phyloP scores from a whole-genome alignment of 2,888 invertebrate species.

The Diarsia mendica region DNA sequence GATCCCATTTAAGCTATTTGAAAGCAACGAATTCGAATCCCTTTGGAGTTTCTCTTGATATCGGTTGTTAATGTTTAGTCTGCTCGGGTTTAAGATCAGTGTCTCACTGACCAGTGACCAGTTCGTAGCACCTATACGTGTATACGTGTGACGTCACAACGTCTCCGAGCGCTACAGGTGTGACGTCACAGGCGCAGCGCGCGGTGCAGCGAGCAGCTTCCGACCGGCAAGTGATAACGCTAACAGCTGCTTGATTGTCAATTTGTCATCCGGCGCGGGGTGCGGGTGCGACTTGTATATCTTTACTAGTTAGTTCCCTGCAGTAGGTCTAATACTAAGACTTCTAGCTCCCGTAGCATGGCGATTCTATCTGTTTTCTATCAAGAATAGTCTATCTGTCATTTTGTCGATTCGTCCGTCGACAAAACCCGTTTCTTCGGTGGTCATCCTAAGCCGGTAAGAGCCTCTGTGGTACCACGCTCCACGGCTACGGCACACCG shows the following conservation, averaged over 20 bases:
- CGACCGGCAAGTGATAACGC: not conserved
- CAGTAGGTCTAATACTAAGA: not conserved
- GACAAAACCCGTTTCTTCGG: no score
- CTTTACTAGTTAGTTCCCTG: not conserved
- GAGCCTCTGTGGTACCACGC: not conserved
- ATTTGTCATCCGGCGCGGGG: not conserved
- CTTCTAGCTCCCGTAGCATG: not conserved
- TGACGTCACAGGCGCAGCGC: not conserved
- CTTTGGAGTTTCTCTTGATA: not conserved
- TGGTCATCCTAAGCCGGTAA: no score
- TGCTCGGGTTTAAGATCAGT: not conserved
- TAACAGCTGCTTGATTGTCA: not conserved
- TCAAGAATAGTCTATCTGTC: no score
- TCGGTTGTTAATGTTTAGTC: slow-evolving; percentile 5
- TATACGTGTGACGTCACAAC: not conserved
- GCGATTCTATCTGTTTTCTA: no score
- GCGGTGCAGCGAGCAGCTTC: not conserved
- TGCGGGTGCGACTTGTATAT: not conserved
- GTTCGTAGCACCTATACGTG: not conserved
- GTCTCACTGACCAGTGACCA: not conserved
- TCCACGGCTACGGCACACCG: not conserved
- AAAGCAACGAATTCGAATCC: not conserved
- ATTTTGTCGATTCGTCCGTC: no score
- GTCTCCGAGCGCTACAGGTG: not conserved
- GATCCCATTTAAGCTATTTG: not conserved